Percentiles rank a stretch among this genome's conserved stretches.
Conservation (phyloP, 2,113 vertebrate species). For the Recurvirostra avosetta region DNA sequence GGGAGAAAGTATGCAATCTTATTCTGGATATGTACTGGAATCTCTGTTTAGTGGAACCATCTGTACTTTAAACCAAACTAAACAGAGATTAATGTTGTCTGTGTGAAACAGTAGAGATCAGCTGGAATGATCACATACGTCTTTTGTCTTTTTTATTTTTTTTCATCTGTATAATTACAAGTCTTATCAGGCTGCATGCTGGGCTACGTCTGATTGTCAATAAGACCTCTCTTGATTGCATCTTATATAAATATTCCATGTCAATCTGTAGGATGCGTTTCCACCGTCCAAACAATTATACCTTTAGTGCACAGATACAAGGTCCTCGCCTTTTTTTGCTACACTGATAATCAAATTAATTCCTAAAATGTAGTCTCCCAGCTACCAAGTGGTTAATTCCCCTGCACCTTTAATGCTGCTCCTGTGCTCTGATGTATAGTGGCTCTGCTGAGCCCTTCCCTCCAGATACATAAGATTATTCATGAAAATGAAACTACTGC, state of each 20-base stretch:
- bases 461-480: background rate
- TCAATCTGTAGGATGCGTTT: background rate
- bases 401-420: background rate
- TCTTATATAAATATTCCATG: background rate
- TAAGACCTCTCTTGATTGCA: conserved; percentile 42
- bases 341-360: background rate
- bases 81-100: background rate
- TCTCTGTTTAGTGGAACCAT: background rate
- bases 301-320: background rate
- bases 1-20: background rate
- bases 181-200: conserved; percentile 25
- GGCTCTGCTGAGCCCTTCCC: background rate
- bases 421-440: background rate
- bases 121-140: background rate
- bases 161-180: conserved; percentile 6
- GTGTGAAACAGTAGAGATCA: background rate
- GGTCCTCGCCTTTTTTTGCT: background rate
- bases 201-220: conserved; percentile 40
- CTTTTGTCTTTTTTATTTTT: background rate
- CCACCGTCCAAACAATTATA: background rate
- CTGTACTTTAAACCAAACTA: background rate
- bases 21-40: background rate
- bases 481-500: background rate
- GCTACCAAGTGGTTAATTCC: background rate
- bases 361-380: background rate